phyloP scores from a whole-genome alignment of 2,888 invertebrate species.

The Drosophila quinaria region DNA sequence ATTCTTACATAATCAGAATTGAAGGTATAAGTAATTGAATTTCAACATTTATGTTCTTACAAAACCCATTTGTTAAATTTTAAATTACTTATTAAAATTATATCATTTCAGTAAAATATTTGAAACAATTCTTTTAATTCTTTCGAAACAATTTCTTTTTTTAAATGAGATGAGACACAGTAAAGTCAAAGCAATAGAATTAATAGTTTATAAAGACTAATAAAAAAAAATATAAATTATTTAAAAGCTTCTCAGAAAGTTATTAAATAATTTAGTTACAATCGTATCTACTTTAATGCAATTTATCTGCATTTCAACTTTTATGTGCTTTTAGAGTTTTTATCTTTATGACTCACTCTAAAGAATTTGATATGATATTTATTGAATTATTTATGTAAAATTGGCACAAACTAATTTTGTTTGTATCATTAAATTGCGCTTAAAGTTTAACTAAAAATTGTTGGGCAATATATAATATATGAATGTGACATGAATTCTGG shows the following conservation, averaged over 20 bases:
- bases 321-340: neutral
- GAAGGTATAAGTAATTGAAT: neutral
- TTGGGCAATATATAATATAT: neutral
- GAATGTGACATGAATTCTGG: constrained; percentile 8
- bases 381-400: neutral
- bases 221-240: too few species aligned
- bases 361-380: neutral
- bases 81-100: neutral
- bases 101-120: too few species aligned
- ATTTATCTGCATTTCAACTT: neutral
- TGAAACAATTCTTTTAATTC: too few species aligned
- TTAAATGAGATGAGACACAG: too few species aligned
- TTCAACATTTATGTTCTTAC: neutral
- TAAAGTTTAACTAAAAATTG: neutral
- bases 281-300: neutral
- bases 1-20: neutral
- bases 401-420: too few species aligned
- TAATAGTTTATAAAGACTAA: too few species aligned
- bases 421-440: neutral
- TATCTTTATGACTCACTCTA: neutral
- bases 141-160: too few species aligned
- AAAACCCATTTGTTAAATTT: neutral
- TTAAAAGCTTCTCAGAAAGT: neutral
- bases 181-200: too few species aligned
- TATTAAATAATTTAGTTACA: neutral